These are phyloP conservation scores for Clarias laeviceps DNA, from an alignment of 2,797 vertebrate genomes.

Conservation along the genomic window DNA sequence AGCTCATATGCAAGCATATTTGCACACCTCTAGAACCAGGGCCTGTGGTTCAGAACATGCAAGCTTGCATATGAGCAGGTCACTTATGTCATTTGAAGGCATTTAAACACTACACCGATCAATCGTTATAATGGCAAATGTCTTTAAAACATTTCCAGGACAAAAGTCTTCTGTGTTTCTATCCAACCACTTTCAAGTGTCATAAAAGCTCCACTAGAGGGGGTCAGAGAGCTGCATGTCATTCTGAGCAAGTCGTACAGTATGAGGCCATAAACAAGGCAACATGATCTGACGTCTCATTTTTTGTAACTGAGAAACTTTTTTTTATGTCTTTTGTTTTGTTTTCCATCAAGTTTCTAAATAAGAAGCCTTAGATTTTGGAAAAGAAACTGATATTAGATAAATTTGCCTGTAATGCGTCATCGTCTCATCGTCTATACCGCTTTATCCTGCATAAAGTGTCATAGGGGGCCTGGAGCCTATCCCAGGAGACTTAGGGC, in stretches of 20 bases:
- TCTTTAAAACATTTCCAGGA: not conserved
- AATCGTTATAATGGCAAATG: too few species aligned
- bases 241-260: not conserved
- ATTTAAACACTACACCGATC: not conserved
- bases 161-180: not conserved
- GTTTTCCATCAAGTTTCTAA: not conserved
- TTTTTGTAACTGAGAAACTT: too few species aligned
- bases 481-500: too few species aligned
- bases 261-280: not conserved
- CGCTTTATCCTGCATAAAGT: too few species aligned
- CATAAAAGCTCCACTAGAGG: conserved; percentile 27
- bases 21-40: too few species aligned
- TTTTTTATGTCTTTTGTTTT: not conserved
- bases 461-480: too few species aligned
- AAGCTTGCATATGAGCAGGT: not conserved
- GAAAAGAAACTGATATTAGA: not conserved
- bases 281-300: not conserved
- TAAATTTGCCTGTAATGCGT: not conserved
- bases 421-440: too few species aligned
- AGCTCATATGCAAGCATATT: too few species aligned
- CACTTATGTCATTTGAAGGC: not conserved
- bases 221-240: not conserved
- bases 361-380: too few species aligned
- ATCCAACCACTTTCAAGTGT: not conserved
- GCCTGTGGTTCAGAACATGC: not conserved